Conservation (phyloP, 1,140 invertebrate genomes). For the Apocrypta bakeri region DNA sequence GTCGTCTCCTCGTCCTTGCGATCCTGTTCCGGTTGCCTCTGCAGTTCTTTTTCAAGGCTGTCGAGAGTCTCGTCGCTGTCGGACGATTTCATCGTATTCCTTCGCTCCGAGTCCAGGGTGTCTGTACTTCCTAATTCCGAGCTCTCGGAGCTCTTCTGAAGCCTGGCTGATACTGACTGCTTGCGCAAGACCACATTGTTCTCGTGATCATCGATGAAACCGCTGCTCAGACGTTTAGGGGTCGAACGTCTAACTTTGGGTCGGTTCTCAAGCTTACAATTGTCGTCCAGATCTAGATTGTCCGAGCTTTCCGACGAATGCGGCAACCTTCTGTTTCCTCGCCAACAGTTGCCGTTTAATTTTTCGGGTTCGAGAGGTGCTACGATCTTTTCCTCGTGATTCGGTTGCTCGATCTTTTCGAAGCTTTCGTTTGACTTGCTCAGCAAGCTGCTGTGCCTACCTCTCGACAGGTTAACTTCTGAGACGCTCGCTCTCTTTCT, state of each 20-base stretch:
- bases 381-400: slow-evolving; percentile 29
- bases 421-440: slow-evolving; percentile 66
- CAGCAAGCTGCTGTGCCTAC: neutral
- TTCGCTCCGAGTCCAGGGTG: slow-evolving; percentile 68
- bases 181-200: neutral
- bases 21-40: neutral
- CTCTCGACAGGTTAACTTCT: slow-evolving; percentile 64
- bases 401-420: slow-evolving; percentile 58
- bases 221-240: neutral
- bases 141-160: slow-evolving; percentile 71
- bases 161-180: slow-evolving; percentile 54
- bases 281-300: slow-evolving; percentile 65
- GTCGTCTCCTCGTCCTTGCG: slow-evolving; percentile 60
- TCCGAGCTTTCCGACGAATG: slow-evolving; percentile 70
- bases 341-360: slow-evolving; percentile 39
- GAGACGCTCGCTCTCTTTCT: slow-evolving; percentile 67
- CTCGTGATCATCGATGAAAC: slow-evolving; percentile 25
- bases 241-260: neutral
- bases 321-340: slow-evolving; percentile 47
- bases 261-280: slow-evolving; percentile 57
- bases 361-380: slow-evolving; percentile 14
- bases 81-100: slow-evolving; percentile 65
- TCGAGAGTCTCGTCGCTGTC: slow-evolving; percentile 71
- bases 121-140: slow-evolving; percentile 71
- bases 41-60: slow-evolving; percentile 70